These are phyloP conservation scores for Capra hircus DNA, from an alignment of 2,113 vertebrate species.

Conservation along the genomic window DNA sequence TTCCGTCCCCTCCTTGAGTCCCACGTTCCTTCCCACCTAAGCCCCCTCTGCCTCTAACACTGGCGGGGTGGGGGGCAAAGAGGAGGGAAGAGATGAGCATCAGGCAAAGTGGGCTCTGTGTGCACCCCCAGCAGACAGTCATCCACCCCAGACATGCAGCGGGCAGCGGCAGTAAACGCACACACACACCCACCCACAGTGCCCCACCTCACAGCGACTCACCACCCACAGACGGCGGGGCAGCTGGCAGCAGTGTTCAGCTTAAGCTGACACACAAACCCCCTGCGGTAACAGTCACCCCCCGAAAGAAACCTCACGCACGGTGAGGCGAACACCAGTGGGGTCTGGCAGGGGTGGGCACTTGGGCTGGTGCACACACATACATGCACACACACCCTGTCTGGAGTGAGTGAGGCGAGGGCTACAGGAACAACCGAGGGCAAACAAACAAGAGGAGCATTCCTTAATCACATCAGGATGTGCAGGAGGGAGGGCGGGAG, in stretches of 20 bases:
- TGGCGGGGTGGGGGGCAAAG: conserved; percentile 36
- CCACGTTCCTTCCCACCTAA: conserved; percentile 64
- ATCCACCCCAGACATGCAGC: conserved; percentile 44
- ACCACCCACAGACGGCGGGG: conserved; percentile 20
- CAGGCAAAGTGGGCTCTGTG: neutral
- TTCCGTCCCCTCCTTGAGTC: conserved; percentile 65
- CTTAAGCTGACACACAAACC: conserved; percentile 18
- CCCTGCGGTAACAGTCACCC: neutral
- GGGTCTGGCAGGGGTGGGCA: neutral
- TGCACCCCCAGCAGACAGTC: neutral
- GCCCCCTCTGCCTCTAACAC: conserved; percentile 70
- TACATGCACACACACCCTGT: neutral
- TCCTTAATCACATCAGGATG: conserved; percentile 92
- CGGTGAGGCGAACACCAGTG: neutral
- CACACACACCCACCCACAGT: neutral
- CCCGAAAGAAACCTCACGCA: neutral
- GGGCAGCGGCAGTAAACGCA: conserved; percentile 59
- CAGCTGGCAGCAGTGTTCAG: conserved; percentile 12
- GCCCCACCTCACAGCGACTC: conserved; percentile 65
- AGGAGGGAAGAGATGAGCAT: conserved; percentile 72
- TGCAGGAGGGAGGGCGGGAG: conserved; percentile 81
- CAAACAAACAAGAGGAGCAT: conserved; percentile 87
- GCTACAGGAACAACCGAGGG: conserved; percentile 86
- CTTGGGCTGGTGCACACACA: neutral
- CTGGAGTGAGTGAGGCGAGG: conserved; percentile 79